Percentiles rank a stretch among this genome's conserved stretches.
Conservation (phyloP, 2,113 vertebrate species). For the Myrmecobius fasciatus region DNA sequence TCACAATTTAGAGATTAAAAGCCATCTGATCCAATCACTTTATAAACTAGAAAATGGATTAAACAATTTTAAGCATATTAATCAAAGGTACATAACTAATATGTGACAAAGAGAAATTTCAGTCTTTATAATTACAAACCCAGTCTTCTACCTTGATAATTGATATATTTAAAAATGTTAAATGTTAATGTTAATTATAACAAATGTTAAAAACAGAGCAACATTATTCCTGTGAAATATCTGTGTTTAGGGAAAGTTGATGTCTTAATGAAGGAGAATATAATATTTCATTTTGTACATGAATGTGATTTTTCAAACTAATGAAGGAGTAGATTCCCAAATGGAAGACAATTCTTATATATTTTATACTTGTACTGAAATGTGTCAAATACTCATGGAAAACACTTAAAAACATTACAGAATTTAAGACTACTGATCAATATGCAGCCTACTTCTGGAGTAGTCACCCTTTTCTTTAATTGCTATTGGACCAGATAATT, state of each 20-base stretch:
- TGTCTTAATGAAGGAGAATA: not conserved
- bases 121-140: not conserved
- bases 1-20: not conserved
- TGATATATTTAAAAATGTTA: not conserved
- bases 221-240: not conserved
- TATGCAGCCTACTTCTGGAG: not conserved
- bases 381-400: not conserved
- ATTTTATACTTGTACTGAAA: not conserved
- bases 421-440: not conserved
- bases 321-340: not conserved
- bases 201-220: too few species aligned
- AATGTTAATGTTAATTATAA: not conserved
- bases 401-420: not conserved
- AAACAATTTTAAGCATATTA: not conserved
- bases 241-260: not conserved
- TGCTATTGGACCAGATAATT: too few species aligned
- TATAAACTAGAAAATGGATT: not conserved
- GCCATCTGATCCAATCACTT: not conserved
- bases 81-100: not conserved
- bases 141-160: not conserved
- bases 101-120: not conserved
- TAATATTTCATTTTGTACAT: not conserved
- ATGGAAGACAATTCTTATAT: not conserved
- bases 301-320: not conserved
- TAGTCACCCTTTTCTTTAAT: too few species aligned